Base-by-base conservation (phyloP, 2,113 vertebrate species). In the Nesogale talazaci region DNA sequence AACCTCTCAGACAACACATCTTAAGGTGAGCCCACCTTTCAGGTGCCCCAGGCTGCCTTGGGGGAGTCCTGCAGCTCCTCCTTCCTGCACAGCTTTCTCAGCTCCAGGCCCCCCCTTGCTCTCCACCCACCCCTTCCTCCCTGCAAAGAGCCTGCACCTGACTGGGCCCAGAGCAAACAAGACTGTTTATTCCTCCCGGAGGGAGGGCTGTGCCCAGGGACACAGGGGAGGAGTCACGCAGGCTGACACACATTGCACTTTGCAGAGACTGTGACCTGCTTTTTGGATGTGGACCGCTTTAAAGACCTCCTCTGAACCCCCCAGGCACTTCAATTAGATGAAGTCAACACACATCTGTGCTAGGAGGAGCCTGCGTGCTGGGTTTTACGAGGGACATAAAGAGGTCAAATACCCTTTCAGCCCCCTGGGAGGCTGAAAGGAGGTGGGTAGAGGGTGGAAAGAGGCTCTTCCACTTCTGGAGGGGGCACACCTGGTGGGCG, bases 271-370 rank as follows among this genome's bases (percentile, higher is more conserved):
- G 88, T 88, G 89, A 90, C 91, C 86, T 63, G 34, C 61, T 87
- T 93, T 84, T 95, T 83, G 88, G 69, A 65, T 91, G 84, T 74
- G 36, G 88, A 77, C 52, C 89, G 92, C 92, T 95, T 94, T 82
- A 69, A 86, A 94, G 94, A 82, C 72, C 69, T 77, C 74, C 93
- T 94, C 87, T 91, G 93, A 96, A 94, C 90, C 83, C 46, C 79
- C 95, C 86, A 0, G 14, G 67, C 91, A 88, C 34, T 94, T 82
- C 86, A 96, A 89, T 96, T 94, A 96, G 82, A 56, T 81, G 81
- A 87, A 94, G 95, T 96, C 76, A 93, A 84, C 95, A 96, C 93
- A 92, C 74, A 84, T 89, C 93, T 93, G 91, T 90, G 92, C 95
- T 90, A 92, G 77, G 77, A 19, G 86, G 78, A 9, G 81, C 85